Evolutionary conservation across 1,140 invertebrate species (phyloP), one percentile per base, ranked within the genome.

Genomic region (Formica selysi): DNA sequence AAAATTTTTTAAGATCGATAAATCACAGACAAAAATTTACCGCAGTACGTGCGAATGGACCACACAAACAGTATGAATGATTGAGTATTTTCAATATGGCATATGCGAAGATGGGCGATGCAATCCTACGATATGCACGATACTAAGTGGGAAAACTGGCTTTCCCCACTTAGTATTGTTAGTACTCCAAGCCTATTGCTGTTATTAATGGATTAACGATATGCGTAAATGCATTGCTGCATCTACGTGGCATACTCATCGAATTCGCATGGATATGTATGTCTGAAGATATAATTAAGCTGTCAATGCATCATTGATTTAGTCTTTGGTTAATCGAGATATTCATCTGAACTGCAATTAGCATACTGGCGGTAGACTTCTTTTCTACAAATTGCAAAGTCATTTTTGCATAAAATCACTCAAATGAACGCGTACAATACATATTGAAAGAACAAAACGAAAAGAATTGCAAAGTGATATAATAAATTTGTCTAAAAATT

Each of bases 301-400:
- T 68, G 76, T 80, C 76, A 32, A 80, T 80, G 32, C 22, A 32
- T 78, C 41, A 80, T 70, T 32, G 76, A 57, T 80, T 80, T 68
- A 54, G 41, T 80, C 64, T 68, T 57, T 22, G 32, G 16, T 19
- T 79, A 79, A 80, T 70, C 64, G 76, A 68, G 36, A 26, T 19
- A 67, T 0, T 32, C 48, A 64, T 57, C 7, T 16, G 11, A 51
- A 6, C 44, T 36, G 48, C 48, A 70, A 68, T 80, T 80, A 80
- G 19, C 48, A 54, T 68, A 19, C 48, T 32, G 29, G 26, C 38
- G 26, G 3, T 54, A 51, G n/a, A 32, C 22, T 70, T 65, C 32
- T 54, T 51, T 51, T 68, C 64, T 29, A 36, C 64, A 44, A 80
- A 80, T 2, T 38, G 44, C 64, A 2, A 38, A 80, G 32, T 80